Evolutionary conservation across 35 echinoderm and acorn worm species (phyloP), one percentile per base, ranked within the genome.

Genomic region (Ophiothrix spiculata): DNA sequence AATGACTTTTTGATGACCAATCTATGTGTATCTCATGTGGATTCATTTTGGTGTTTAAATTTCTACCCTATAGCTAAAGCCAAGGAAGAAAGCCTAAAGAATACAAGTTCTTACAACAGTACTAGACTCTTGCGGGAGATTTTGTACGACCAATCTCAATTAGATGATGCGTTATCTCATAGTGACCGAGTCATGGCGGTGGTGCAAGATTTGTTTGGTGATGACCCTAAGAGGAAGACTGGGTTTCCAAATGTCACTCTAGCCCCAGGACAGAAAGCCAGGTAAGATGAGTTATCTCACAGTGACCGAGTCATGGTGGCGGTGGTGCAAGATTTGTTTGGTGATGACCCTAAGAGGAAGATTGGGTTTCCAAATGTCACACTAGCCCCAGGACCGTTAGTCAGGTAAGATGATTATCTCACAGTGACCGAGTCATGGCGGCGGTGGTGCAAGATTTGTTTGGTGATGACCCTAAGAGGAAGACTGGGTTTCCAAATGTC

Each of bases 201-300:
- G 8, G 94, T 97, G 34, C 64, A 92, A 33, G 94, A 97, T 60
- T 49, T 97, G 40, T 97, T 97, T 84, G 88, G 85, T 6, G 94
- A 97, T 80, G 94, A 97, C 36, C 94, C 90, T 15, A 92, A 84
- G 35, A 41, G 60, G 39, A 56, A 77, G 77, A 54, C 81, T 2
- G 90, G 81, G 3, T 56, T 89, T 34, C 90, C 93, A 4, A 85
- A 90, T 69, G 60, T 69, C 25, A 69, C 8, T 15, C 25, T 69
- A 2, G 60, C 60, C 17, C 8, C 60, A 25, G 60, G 60, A 25
- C 60, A 69, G 23, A n/a, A 69, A 10, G n/a, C 8, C 60, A 15
- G 25, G 10, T 69, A 6, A 69, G 23, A 69, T n/a, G n/a, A n/a
- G n/a, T n/a, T n/a, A n/a, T n/a, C n/a, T n/a, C n/a, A n/a, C n/a